A percentile compares a stretch with the other conserved stretches of the same genome.
Conservation (phyloP, 92 coral and sea anemone genomes). For the Zoanthus sociatus region DNA sequence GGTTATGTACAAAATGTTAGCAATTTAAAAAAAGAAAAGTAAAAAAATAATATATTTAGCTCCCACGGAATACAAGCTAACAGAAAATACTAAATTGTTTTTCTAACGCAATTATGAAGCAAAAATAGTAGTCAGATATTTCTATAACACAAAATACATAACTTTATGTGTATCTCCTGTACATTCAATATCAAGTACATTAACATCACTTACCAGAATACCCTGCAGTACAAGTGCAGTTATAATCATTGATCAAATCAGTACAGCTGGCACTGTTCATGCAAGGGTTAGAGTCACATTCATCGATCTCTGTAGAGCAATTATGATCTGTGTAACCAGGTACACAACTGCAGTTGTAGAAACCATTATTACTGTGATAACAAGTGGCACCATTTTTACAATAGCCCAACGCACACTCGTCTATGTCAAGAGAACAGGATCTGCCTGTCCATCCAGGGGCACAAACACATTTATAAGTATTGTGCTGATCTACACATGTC, state of each 20-base stretch:
- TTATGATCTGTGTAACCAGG: slow-evolving; percentile 17
- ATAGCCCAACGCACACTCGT: not conserved
- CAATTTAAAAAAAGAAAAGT: too few species aligned
- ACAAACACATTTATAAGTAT: not conserved
- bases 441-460: slow-evolving; percentile 11
- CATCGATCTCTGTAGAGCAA: slow-evolving; percentile 14
- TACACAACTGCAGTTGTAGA: slow-evolving; percentile 21
- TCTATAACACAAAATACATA: too few species aligned
- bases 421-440: not conserved
- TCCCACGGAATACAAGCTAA: too few species aligned
- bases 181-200: too few species aligned
- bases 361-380: slow-evolving; percentile 5
- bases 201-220: not conserved
- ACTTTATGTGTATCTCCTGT: too few species aligned
- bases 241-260: slow-evolving; percentile 22
- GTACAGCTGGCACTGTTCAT: slow-evolving; percentile 17
- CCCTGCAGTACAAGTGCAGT: slow-evolving; percentile 4
- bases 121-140: too few species aligned
- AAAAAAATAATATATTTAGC: too few species aligned
- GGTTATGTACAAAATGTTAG: too few species aligned
- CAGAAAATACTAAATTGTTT: too few species aligned
- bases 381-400: not conserved
- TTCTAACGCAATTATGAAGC: too few species aligned
- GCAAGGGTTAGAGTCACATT: slow-evolving; percentile 14
- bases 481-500: slow-evolving; percentile 7